Evolutionary conservation across 2,113 vertebrate genomes (phyloP), one percentile per base, ranked within the genome.

Genomic region (Heterochromis multidens): DNA sequence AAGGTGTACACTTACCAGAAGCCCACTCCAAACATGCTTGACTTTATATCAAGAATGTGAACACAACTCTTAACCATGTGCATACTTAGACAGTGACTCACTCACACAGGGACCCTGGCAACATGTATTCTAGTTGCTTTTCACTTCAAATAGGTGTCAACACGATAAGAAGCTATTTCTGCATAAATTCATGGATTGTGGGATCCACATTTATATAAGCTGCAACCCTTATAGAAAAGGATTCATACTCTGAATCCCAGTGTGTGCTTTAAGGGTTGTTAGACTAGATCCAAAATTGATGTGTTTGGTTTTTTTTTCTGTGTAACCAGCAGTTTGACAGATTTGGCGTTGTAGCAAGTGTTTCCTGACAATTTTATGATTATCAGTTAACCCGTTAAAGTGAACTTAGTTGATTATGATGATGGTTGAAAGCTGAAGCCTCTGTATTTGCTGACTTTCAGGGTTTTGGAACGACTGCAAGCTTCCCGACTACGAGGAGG

Each of bases 391-490:
- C 52, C 17, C 7, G 21, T 81, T 58, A 57, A 29, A 52, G 43
- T 49, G 43, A 52, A 74, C 43, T 74, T 74, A 52, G 43, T 17
- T 46, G 12, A 37, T 54, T 27, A 56, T 29, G 3, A 61, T 29
- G 43, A 33, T 70, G 4, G 17, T 57, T 61, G 72, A 59, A 77
- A 80, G 14, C 17, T 88, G 37, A 82, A 43, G n/a, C 8, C 19
- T 65, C 33, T 56, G 12, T 65, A 35, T 59, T 61, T 84, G n/a
- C 23, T 88, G 31, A 59, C 52, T 87, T 82, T 27, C 74, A 97
- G 97, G 96, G 77, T 96, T 96, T 85, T 97, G 97, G 97, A 95
- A 95, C 3, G 96, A 96, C 92, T 97, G 96, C 90, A 97, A 97
- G 83, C 96, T 97, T 76, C 97, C 97, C 2, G 96, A 97, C 87